Conservation (phyloP, 2,113 vertebrate species). For the Leucoraja erinaceus region DNA sequence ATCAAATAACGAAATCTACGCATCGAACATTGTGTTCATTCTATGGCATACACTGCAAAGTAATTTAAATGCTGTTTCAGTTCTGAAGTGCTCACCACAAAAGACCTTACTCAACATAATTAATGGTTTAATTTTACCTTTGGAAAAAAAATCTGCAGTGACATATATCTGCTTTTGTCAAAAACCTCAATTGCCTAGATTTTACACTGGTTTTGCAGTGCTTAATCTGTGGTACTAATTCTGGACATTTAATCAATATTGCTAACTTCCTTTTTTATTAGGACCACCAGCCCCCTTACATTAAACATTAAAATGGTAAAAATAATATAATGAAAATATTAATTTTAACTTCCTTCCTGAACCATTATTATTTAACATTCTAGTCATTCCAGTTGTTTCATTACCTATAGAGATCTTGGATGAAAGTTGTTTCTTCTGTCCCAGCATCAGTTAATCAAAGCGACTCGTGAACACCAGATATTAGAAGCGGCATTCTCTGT, state of each 20-base stretch:
- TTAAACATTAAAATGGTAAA: neutral
- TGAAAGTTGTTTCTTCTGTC: neutral
- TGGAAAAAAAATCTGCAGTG: neutral
- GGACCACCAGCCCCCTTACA: neutral
- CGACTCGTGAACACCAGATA: neutral
- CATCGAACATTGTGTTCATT: neutral
- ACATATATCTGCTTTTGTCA: neutral
- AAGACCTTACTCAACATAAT: conserved; percentile 11
- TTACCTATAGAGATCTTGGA: neutral
- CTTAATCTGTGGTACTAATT: neutral
- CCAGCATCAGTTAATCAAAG: neutral
- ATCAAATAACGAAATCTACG: conserved; percentile 1
- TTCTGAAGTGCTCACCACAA: conserved; percentile 5
- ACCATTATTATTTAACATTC: neutral
- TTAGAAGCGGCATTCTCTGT: neutral
- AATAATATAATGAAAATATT: neutral
- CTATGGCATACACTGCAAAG: neutral
- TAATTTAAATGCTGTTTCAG: conserved; percentile 1
- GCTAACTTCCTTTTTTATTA: neutral
- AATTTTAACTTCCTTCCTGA: neutral
- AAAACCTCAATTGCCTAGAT: neutral
- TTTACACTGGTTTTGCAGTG: neutral
- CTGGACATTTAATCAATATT: neutral
- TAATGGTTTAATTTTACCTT: conserved; percentile 19
- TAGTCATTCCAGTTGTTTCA: neutral